Conservation (phyloP, 2,113 vertebrate genomes). For the Ciconia boyciana region DNA sequence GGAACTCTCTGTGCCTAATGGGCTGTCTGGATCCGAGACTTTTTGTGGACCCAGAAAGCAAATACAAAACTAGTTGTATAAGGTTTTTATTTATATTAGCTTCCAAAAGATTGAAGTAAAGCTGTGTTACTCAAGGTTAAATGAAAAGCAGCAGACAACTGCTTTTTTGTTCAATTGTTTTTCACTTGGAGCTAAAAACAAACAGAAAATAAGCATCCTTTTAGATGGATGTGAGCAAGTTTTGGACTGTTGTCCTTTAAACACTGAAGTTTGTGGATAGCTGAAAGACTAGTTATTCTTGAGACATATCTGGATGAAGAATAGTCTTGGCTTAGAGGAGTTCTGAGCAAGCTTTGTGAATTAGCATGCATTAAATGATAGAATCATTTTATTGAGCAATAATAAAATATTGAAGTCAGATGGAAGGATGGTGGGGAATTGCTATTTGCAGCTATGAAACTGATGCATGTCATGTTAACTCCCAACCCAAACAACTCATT, state of each 20-base stretch:
- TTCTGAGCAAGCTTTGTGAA: slow-evolving; percentile 36
- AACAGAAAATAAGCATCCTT: neutral
- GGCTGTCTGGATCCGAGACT: neutral
- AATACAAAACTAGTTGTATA: neutral
- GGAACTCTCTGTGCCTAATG: neutral
- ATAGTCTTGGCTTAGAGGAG: neutral
- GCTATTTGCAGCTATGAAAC: slow-evolving; percentile 44
- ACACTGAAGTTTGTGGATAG: neutral
- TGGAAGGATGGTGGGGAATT: slow-evolving; percentile 47
- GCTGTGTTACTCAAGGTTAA: neutral
- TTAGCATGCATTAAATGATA: slow-evolving; percentile 24
- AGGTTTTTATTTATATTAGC: neutral
- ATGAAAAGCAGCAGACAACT: neutral
- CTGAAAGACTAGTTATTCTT: neutral
- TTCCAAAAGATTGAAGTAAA: neutral
- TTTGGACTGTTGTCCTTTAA: neutral
- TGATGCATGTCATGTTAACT: slow-evolving; percentile 65
- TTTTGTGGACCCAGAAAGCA: neutral
- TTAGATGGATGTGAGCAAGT: neutral
- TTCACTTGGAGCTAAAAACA: neutral
- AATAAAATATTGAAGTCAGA: slow-evolving; percentile 47
- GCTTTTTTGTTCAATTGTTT: neutral
- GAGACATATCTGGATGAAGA: neutral
- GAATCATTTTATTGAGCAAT: slow-evolving; percentile 59
- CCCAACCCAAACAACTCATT: slow-evolving; percentile 62